Evolutionary conservation across 1,140 invertebrate genomes (phyloP).

Genomic region (Aphelenchoides avenae): DNA sequence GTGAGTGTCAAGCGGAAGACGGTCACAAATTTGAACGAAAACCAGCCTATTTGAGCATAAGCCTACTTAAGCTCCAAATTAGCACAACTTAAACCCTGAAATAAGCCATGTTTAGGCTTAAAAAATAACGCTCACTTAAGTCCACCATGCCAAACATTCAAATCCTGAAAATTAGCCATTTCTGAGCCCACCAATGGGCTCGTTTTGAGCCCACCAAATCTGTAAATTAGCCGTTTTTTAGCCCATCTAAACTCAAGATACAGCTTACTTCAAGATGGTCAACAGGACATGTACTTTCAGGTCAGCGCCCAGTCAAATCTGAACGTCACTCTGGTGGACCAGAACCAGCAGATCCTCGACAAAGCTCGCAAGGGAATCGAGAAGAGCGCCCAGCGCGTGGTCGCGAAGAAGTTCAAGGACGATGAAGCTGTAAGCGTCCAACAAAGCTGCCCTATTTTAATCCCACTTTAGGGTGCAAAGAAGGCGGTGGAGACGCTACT

Average conservation of each 20-base stretch:
- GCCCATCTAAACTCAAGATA: no score
- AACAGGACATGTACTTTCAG: slow-evolving; percentile 22
- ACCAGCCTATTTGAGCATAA: neutral
- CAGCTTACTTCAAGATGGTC: slow-evolving; percentile 14
- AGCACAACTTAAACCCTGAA: slow-evolving; percentile 37
- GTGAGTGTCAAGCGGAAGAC: slow-evolving; percentile 62
- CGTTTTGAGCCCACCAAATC: neutral
- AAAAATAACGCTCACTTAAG: neutral
- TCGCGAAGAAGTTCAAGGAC: slow-evolving; percentile 73
- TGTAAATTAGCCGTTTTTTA: neutral
- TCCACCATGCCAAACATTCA: slow-evolving; percentile 32
- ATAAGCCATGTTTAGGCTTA: neutral
- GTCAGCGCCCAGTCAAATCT: slow-evolving; percentile 27
- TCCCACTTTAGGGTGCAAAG: slow-evolving; percentile 29
- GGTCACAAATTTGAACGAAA: no score
- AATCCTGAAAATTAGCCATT: slow-evolving; percentile 29
- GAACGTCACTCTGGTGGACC: slow-evolving; percentile 68
- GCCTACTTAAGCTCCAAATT: neutral
- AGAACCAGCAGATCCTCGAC: slow-evolving; percentile 68
- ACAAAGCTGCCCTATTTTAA: neutral
- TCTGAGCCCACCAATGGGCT: neutral
- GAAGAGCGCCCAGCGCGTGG: slow-evolving; percentile 70
- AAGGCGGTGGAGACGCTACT: slow-evolving; percentile 61
- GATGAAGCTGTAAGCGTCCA: slow-evolving; percentile 61
- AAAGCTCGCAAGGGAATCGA: slow-evolving; percentile 70